These are phyloP conservation scores for Neosalanx taihuensis DNA, from an alignment of 2,797 vertebrate genomes.

Conservation along the genomic window DNA sequence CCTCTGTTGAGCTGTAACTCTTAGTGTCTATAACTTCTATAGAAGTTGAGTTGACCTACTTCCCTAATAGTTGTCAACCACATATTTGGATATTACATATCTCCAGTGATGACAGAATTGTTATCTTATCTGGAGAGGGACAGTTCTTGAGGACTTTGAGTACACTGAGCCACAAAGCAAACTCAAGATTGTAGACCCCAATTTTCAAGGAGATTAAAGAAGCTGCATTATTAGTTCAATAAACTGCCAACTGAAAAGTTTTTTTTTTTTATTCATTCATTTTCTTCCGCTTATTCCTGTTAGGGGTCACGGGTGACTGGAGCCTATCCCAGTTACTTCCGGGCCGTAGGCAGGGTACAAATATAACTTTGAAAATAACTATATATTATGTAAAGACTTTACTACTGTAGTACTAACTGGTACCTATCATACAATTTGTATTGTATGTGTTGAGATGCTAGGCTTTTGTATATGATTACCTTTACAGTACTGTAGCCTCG, in stretches of 20 bases:
- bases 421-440: too few relatives aligned
- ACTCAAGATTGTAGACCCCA: background rate
- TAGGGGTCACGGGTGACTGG: background rate
- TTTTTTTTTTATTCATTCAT: background rate
- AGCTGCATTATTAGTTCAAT: background rate
- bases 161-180: background rate
- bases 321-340: too few relatives aligned
- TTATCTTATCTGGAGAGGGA: background rate
- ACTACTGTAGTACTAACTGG: too few relatives aligned
- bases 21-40: slow-evolving; percentile 6
- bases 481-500: background rate
- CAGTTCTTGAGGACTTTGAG: background rate
- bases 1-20: background rate
- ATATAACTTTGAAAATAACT: too few relatives aligned
- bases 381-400: too few relatives aligned
- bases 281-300: too few relatives aligned
- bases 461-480: background rate
- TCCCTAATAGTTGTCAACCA: background rate
- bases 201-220: background rate
- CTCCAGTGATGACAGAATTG: background rate
- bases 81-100: background rate
- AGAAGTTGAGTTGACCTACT: slow-evolving; percentile 19
- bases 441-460: background rate
- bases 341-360: too few relatives aligned
- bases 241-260: background rate